These are phyloP conservation scores for Ifrita kowaldi DNA, from an alignment of 2,113 vertebrate genomes.

Conservation along the genomic window DNA sequence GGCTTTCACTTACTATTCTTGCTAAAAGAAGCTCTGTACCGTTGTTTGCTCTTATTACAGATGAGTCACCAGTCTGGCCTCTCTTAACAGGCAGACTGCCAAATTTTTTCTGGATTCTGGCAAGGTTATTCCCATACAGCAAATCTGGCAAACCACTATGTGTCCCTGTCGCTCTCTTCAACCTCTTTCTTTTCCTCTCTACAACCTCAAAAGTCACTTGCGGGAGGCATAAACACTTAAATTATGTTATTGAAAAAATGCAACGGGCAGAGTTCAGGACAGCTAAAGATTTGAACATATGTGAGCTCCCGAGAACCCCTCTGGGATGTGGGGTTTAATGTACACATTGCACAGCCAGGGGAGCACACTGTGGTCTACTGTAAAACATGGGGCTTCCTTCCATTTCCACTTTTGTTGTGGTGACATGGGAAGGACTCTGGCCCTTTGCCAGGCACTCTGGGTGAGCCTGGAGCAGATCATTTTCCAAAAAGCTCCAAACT, in stretches of 20 bases:
- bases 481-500: background rate
- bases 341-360: background rate
- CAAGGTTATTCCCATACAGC: background rate
- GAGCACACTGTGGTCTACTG: background rate
- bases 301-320: background rate
- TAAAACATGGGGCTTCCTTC: accelerated
- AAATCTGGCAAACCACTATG: background rate
- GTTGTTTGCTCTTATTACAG: background rate
- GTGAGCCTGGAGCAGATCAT: background rate
- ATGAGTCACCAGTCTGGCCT: background rate
- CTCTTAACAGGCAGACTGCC: background rate
- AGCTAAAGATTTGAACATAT: background rate
- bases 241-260: background rate
- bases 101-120: background rate
- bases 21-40: background rate
- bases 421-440: background rate
- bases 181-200: background rate
- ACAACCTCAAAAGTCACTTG: background rate
- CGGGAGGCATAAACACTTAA: background rate
- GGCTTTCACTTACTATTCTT: background rate
- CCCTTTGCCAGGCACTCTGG: background rate
- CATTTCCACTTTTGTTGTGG: background rate
- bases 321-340: background rate
- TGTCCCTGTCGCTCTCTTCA: background rate
- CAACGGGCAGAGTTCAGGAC: background rate